Evolutionary conservation across 2,888 invertebrate genomes (phyloP).

Genomic region (Parnassius smintheus): DNA sequence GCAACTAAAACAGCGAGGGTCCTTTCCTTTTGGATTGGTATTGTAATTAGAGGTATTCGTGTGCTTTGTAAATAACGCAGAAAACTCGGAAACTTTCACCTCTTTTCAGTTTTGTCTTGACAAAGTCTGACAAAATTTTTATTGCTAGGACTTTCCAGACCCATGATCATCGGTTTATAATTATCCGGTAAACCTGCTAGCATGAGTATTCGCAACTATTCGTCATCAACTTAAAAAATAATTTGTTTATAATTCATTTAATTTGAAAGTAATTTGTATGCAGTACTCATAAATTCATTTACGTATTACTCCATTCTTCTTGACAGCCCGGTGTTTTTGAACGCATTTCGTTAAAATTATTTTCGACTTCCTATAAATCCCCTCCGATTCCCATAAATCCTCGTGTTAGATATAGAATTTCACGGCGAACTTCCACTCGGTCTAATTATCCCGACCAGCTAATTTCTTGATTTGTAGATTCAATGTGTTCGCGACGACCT

Average conservation of each 20-base stretch:
- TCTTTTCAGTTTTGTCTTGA: constrained; percentile 20
- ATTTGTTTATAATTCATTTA: not conserved
- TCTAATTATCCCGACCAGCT: not conserved
- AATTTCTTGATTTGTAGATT: constrained; percentile 11
- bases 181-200: constrained; percentile 7
- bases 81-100: constrained; percentile 9
- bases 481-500: too few species aligned
- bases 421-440: constrained; percentile 1
- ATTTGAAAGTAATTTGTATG: not conserved
- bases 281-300: not conserved
- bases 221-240: not conserved
- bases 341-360: not conserved
- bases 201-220: constrained; percentile 18
- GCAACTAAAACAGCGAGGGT: too few species aligned
- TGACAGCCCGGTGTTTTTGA: not conserved
- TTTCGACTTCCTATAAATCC: constrained; percentile 18
- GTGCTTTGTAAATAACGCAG: constrained; percentile 11
- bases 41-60: constrained; percentile 7
- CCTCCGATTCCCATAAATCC: constrained; percentile 8
- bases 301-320: not conserved
- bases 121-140: constrained; percentile 17
- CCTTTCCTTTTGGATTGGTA: not conserved
- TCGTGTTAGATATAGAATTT: constrained; percentile 8
- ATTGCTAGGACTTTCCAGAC: constrained; percentile 18
- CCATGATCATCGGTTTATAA: constrained; percentile 3